Percentiles rank a stretch among this genome's conserved stretches.
Conservation (phyloP, 2,888 invertebrate species). For the Cheilosia vernalis region DNA sequence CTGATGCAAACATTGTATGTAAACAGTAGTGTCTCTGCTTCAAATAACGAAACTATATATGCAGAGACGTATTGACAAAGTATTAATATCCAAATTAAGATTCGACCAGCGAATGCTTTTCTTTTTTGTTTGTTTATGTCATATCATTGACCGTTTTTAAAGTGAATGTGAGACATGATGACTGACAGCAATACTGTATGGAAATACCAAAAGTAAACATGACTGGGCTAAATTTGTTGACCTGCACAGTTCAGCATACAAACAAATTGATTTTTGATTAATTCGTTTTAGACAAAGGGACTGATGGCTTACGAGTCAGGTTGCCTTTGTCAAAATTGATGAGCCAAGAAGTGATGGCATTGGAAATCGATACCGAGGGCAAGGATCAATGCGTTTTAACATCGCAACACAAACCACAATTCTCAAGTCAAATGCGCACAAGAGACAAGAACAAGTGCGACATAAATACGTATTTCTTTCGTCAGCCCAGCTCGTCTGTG, state of each 20-base stretch:
- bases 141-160: background rate
- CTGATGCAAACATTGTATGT: background rate
- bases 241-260: conserved; percentile 16
- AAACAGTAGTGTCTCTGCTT: background rate
- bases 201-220: conserved; percentile 18
- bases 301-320: background rate
- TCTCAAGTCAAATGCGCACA: conserved; percentile 15
- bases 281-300: background rate
- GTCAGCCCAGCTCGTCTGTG: too few relatives aligned
- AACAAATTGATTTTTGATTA: conserved; percentile 8
- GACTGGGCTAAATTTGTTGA: conserved; percentile 27
- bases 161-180: background rate
- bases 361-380: conserved; percentile 7
- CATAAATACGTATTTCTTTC: conserved; percentile 6
- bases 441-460: conserved; percentile 4
- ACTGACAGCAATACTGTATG: background rate
- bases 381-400: background rate
- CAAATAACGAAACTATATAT: conserved; percentile 5
- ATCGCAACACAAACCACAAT: background rate
- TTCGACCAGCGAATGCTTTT: background rate
- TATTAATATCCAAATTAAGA: conserved; percentile 13
- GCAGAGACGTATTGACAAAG: conserved; percentile 9
- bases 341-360: background rate
- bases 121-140: background rate
- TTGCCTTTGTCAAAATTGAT: background rate